These are phyloP conservation scores for Mystacides longicornis DNA, from an alignment of 2,888 invertebrate species.

Conservation along the genomic window DNA sequence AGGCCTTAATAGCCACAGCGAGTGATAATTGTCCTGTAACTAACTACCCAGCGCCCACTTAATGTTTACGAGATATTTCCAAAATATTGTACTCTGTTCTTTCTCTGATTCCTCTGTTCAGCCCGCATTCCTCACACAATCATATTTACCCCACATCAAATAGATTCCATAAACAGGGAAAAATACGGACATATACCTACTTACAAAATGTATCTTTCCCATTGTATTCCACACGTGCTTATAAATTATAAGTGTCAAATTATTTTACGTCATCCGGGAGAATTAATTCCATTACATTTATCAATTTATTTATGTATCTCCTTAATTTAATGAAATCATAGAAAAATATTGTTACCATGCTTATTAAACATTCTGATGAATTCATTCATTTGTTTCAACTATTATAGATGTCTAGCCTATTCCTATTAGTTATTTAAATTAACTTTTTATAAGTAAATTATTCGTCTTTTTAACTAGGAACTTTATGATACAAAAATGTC, in stretches of 20 bases:
- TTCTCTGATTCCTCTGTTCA: not conserved
- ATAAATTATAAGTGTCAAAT: not conserved
- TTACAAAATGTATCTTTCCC: not conserved
- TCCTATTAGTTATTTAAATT: too few species aligned
- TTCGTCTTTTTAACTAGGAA: too few species aligned
- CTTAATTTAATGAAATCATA: not conserved
- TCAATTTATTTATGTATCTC: not conserved
- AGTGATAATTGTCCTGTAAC: too few species aligned
- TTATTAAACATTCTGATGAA: too few species aligned
- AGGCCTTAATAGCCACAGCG: too few species aligned
- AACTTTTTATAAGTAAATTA: too few species aligned
- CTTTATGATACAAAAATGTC: too few species aligned
- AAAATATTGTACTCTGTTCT: not conserved
- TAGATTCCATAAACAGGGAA: not conserved
- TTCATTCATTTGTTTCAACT: too few species aligned
- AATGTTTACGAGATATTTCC: conserved; percentile 1
- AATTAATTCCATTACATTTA: conserved; percentile 1
- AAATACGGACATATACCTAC: too few species aligned
- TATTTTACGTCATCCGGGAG: not conserved
- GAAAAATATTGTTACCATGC: too few species aligned
- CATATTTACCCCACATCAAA: not conserved
- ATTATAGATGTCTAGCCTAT: too few species aligned
- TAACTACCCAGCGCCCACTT: too few species aligned
- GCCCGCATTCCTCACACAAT: not conserved
- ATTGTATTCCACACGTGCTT: not conserved